Base-by-base conservation (phyloP, 2,888 invertebrate species). In the Drosophila borborema region DNA sequence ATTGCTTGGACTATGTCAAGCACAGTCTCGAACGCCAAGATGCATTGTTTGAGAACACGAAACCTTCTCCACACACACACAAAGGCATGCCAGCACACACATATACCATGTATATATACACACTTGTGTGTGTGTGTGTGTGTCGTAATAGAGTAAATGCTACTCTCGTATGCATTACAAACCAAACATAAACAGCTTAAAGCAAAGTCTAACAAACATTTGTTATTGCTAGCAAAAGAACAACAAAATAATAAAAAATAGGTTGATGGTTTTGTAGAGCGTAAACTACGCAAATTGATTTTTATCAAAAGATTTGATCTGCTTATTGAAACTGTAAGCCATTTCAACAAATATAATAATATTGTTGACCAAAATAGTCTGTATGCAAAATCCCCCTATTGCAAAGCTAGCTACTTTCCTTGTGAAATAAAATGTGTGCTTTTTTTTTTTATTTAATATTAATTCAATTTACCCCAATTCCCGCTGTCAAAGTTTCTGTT, bases 171-270 rank as follows among this genome's bases (percentile, higher is more conserved):
- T 74, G 71, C 71, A 83, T 80, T 81, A 70, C 80, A 80, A 74
- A 55, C 62, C 70, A 76, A 87, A 85, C 73, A 82, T 71, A 87
- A 85, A 77, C 84, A 86, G 82, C 87, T 82, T 84, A 77, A 72
- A 83, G 66, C 53, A 31, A 73, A 73, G 61, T 73, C 62, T 53
- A 62, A 55, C 65, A 63, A 66, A 68, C 70, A 53, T 16, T 41
- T 41, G n/a, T 58, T 36, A 23, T 56, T 53, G 56, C 54, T 31
- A 14, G 46, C 68, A 43, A 23, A 60, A 49, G 51, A 59, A 59
- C 51, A 54, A 46, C 45, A 9, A 16, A 31, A 18, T 18, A 49
- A n/a, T n/a, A n/a, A n/a, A 58, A 66, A 45, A 64, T 48, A n/a
- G 54, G 45, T 45, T 55, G 48, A 28, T 36, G 59, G 49, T 60